A percentile compares a stretch with the other conserved stretches of the same genome.
phyloP scores from a whole-genome alignment of 2,888 invertebrate species.

The Drosophila atroscutellata region DNA sequence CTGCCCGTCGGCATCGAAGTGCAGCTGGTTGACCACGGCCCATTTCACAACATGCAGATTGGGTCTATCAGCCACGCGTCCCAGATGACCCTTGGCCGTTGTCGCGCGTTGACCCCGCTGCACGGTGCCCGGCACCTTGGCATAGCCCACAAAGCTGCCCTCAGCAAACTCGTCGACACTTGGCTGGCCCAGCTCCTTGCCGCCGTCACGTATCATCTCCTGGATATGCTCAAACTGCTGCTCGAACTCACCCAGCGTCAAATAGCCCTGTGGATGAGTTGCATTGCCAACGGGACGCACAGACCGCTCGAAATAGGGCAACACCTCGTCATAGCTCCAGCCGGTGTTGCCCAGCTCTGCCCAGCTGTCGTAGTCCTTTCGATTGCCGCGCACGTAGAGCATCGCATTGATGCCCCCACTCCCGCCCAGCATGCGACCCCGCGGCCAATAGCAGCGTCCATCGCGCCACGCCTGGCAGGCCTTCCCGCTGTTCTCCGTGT shows the following conservation, averaged over 20 bases:
- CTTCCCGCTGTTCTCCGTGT: conserved; percentile 66
- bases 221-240: conserved; percentile 49
- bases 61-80: conserved; percentile 84
- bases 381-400: conserved; percentile 88
- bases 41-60: conserved; percentile 88
- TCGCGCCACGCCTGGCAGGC: conserved; percentile 67
- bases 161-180: conserved; percentile 82
- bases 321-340: conserved; percentile 91
- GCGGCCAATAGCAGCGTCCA: conserved; percentile 86
- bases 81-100: conserved; percentile 90
- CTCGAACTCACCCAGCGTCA: conserved; percentile 85
- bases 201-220: conserved; percentile 84
- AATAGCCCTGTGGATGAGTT: conserved; percentile 78
- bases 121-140: conserved; percentile 85
- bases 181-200: conserved; percentile 85
- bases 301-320: conserved; percentile 93
- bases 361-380: conserved; percentile 89
- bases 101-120: conserved; percentile 90
- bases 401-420: conserved; percentile 88
- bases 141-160: conserved; percentile 85
- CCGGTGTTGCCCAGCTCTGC: conserved; percentile 87
- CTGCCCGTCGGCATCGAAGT: conserved; percentile 85
- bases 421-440: conserved; percentile 89
- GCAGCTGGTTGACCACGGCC: conserved; percentile 86
- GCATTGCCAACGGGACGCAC: conserved; percentile 70